A percentile compares a stretch with the other conserved stretches of the same genome.
These are phyloP conservation scores for Brenthis hecate DNA, from an alignment of 2,888 invertebrate genomes.

Conservation along the genomic window DNA sequence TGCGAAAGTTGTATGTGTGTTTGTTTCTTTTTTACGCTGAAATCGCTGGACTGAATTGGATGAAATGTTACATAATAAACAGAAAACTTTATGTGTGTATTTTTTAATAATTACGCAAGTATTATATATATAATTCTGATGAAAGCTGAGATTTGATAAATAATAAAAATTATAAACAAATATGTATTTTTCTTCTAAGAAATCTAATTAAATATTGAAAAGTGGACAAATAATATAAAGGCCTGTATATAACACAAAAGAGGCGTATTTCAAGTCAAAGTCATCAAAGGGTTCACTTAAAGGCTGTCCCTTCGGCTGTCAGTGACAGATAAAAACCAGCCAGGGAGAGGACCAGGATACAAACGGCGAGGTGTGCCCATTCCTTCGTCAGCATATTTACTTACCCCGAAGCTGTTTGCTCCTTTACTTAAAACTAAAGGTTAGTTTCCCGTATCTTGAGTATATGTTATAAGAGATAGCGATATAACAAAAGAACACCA, in stretches of 20 bases:
- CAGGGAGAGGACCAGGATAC: slow-evolving; percentile 53
- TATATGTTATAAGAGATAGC: neutral
- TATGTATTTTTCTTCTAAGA: neutral
- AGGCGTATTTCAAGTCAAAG: slow-evolving; percentile 52
- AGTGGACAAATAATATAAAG: slow-evolving; percentile 8
- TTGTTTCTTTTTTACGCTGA: no score
- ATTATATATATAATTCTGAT: no score
- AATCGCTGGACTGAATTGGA: no score
- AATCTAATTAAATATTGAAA: no score
- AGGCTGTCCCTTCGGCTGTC: slow-evolving; percentile 63
- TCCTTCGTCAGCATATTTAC: slow-evolving; percentile 80
- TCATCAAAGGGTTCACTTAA: slow-evolving; percentile 65
- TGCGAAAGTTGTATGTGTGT: no score
- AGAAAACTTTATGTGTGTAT: no score
- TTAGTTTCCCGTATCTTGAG: slow-evolving; percentile 10
- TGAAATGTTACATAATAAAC: no score
- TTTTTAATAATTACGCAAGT: no score
- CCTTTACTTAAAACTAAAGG: slow-evolving; percentile 68
- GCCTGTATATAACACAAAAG: slow-evolving; percentile 16
- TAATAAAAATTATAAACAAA: neutral
- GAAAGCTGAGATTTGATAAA: no score
- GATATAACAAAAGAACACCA: neutral
- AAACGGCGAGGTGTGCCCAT: slow-evolving; percentile 63
- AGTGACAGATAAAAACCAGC: slow-evolving; percentile 74
- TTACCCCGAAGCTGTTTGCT: slow-evolving; percentile 77